A percentile compares a stretch with the other conserved stretches of the same genome.
Conservation (phyloP, 2,113 vertebrate genomes). For the Emydocephalus ijimae region DNA sequence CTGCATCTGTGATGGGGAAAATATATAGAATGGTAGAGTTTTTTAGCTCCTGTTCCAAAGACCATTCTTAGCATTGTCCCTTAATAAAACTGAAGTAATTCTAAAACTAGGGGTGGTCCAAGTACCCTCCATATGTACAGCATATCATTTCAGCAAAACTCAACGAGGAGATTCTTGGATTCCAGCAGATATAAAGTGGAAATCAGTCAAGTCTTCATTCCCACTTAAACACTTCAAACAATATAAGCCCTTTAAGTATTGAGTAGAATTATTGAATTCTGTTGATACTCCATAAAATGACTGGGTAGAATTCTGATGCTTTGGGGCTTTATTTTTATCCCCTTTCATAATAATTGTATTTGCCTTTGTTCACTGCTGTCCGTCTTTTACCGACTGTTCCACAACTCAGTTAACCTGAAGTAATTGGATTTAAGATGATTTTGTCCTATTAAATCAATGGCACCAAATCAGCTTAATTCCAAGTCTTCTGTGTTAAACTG, state of each 20-base stretch:
- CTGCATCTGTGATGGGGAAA: background rate
- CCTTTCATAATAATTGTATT: conserved; percentile 1
- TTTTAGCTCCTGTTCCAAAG: background rate
- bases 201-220: background rate
- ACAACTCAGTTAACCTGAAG: conserved; percentile 30
- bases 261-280: background rate
- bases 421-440: conserved; percentile 38
- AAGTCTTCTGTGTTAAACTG: conserved; percentile 1
- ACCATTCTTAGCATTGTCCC: background rate
- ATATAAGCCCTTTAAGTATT: background rate
- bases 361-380: background rate
- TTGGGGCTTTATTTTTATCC: background rate
- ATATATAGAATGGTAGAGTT: background rate
- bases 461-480: conserved; percentile 30
- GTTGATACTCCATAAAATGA: background rate
- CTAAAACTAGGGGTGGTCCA: no score
- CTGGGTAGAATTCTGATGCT: background rate
- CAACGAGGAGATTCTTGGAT: background rate
- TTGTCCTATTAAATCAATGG: conserved; percentile 28
- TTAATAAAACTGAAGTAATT: background rate
- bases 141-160: background rate
- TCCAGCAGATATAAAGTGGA: background rate
- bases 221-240: background rate
- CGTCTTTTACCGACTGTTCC: conserved; percentile 11
- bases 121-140: background rate